Evolutionary conservation across 2,888 invertebrate species (phyloP), one percentile per base, ranked within the genome.

Genomic region (Syritta pipiens): DNA sequence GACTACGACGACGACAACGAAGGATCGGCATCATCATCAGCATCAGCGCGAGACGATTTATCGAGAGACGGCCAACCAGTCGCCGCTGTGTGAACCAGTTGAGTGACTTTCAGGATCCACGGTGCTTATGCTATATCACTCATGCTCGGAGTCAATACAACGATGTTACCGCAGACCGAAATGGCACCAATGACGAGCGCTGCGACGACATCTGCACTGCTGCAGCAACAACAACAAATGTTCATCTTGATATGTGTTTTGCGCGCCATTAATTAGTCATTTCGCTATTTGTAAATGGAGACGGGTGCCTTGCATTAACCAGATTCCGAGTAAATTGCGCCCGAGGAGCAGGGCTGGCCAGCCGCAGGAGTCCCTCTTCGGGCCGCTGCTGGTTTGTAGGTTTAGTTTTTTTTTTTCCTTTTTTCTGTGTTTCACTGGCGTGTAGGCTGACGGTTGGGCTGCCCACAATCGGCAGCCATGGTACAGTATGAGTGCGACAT

Each of bases 251-350:
- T 83, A 83, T 83, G 83, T 83, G 83, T 83, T 83, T 82, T 82
- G 82, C 83, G 83, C 83, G 83, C 83, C 83, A 83, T 83, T 83
- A 83, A 83, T 83, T 83, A 83, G 83, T 83, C 83, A 83, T 83
- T 83, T 82, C 67, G 82, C 81, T 83, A 83, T 83, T 83, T 83
- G 83, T 83, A 83, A 83, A 82, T 83, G 82, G 82, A 83, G 83
- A 83, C 82, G 83, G 82, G 82, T 83, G 83, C 82, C 83, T 83
- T 81, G 83, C 82, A 83, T 83, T 83, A 82, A 83, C 83, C 72
- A 83, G 83, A 83, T 83, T 83, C 83, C 82, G 65, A 75, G 82
- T 83, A 83, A 83, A 83, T 83, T 83, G 83, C 82, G 44, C 57
- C 75, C 55, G 67, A 65, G 48, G 28, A 44, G 67, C 42, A 32